A percentile compares a stretch with the other conserved stretches of the same genome.
Evolutionary conservation across 92 coral and sea anemone genomes (phyloP).

Genomic region (Plumapathes pennacea): DNA sequence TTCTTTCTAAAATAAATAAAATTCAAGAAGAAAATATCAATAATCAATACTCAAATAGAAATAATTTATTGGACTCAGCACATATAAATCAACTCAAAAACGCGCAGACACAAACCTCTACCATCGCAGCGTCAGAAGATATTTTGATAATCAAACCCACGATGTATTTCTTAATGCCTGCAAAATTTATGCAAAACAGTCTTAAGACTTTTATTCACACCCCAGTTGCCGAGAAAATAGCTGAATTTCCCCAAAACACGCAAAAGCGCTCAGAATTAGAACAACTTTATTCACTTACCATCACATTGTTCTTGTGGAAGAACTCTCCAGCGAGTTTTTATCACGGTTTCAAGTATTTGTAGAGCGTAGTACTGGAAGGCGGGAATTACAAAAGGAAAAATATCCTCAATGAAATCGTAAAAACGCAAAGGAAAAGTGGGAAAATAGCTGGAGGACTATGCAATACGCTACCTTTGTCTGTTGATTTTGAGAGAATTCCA

Average conservation of each 20-base stretch:
- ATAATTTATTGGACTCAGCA: too few species aligned
- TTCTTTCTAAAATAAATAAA: constrained; percentile 70
- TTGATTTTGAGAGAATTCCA: constrained; percentile 91
- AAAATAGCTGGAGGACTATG: background rate
- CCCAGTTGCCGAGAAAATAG: background rate
- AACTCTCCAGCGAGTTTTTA: constrained; percentile 98
- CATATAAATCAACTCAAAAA: too few species aligned
- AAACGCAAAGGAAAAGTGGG: constrained; percentile 17
- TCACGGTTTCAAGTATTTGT: constrained; percentile 94
- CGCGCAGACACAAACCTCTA: constrained; percentile 61
- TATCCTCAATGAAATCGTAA: constrained; percentile 57
- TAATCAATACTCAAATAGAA: too few species aligned
- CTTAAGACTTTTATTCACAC: background rate
- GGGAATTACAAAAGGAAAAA: constrained; percentile 4
- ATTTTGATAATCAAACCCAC: constrained; percentile 96
- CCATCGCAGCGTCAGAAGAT: constrained; percentile 75
- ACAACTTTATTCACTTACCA: constrained; percentile 45
- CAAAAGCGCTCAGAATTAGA: background rate
- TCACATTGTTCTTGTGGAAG: constrained; percentile 96
- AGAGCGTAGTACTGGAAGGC: constrained; percentile 83
- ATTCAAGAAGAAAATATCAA: too few species aligned
- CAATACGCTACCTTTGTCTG: constrained; percentile 85
- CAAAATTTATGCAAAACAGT: background rate
- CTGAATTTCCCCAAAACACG: too few species aligned
- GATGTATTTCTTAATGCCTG: constrained; percentile 96